phyloP scores from a whole-genome alignment of 2,113 vertebrate species.

The Podocnemis expansa region DNA sequence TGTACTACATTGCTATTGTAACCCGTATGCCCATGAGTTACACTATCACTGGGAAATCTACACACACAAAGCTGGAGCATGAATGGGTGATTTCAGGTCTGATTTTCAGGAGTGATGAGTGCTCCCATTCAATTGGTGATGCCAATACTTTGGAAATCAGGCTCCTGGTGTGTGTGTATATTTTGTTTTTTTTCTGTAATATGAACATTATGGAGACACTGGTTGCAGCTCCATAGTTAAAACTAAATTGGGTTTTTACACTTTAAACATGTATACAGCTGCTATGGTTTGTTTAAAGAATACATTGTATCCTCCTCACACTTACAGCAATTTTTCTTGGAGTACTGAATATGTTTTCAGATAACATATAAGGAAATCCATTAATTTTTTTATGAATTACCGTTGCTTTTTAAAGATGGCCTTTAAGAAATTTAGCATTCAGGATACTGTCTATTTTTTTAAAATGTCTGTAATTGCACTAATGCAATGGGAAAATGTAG shows the following conservation, averaged over 20 bases:
- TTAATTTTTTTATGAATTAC: background rate
- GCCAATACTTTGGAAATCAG: background rate
- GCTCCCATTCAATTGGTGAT: background rate
- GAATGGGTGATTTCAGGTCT: background rate
- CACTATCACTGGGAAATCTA: background rate
- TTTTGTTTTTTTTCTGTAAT: background rate
- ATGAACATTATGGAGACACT: background rate
- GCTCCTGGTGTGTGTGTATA: background rate
- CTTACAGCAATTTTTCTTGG: background rate
- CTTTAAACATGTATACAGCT: background rate
- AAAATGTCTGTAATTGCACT: background rate
- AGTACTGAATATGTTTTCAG: background rate
- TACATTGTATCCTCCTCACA: background rate
- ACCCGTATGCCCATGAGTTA: too few species aligned
- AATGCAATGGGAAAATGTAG: background rate
- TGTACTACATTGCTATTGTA: background rate
- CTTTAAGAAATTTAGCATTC: background rate
- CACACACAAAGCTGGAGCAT: background rate
- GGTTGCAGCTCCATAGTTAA: background rate
- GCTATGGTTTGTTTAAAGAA: background rate
- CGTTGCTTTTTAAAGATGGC: background rate
- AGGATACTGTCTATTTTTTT: background rate
- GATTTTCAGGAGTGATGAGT: conserved; percentile 4
- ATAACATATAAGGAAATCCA: background rate
- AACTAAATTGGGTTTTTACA: background rate